These are phyloP conservation scores for Megaceryle alcyon DNA, from an alignment of 2,797 vertebrate species.

Conservation along the genomic window DNA sequence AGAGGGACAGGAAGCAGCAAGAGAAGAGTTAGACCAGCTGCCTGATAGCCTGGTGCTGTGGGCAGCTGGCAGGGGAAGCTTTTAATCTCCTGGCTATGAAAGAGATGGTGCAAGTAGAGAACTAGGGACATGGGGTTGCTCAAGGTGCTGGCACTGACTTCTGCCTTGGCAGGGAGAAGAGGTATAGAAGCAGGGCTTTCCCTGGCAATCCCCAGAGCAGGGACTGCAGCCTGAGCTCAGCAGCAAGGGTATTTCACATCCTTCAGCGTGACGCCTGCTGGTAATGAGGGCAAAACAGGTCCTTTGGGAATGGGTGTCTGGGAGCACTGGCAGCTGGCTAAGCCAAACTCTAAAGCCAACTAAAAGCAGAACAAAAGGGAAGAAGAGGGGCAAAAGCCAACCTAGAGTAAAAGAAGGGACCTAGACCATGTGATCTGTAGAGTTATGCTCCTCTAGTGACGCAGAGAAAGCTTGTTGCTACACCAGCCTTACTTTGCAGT, in stretches of 20 bases:
- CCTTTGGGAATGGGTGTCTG: neutral
- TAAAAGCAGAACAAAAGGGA: neutral
- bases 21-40: neutral
- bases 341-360: neutral
- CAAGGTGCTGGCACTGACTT: neutral
- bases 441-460: neutral
- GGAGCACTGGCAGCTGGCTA: neutral
- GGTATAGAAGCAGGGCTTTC: neutral
- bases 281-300: neutral
- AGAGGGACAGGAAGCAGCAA: neutral
- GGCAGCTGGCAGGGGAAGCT: neutral
- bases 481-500: neutral
- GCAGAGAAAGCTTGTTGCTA: neutral
- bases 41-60: neutral
- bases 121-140: neutral
- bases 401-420: neutral
- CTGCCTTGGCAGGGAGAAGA: neutral
- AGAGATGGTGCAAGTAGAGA: neutral
- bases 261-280: neutral
- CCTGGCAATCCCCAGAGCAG: neutral
- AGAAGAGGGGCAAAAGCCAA: neutral
- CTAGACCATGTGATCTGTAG: neutral
- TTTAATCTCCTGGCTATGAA: neutral
- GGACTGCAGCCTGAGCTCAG: constrained; percentile 1
- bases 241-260: neutral